Evolutionary conservation across 2,113 vertebrate species (phyloP).

Genomic region (Ochotona princeps): DNA sequence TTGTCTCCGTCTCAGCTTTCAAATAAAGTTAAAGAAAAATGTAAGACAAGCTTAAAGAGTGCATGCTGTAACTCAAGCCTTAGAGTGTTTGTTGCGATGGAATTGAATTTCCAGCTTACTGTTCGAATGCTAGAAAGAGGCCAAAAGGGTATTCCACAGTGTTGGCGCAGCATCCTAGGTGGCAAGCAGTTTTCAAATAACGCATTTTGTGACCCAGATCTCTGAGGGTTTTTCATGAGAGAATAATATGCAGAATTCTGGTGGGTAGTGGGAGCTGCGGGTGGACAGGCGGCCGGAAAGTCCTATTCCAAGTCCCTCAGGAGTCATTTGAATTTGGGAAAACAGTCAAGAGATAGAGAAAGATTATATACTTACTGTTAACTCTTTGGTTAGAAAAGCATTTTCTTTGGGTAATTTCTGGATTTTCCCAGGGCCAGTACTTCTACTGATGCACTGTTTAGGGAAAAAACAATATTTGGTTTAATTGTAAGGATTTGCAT

Average conservation of each 20-base stretch:
- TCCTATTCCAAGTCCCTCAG: background rate
- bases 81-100: too few relatives aligned
- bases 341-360: background rate
- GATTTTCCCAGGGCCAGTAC: slow-evolving; percentile 90
- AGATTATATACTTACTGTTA: slow-evolving; percentile 87
- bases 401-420: slow-evolving; percentile 88
- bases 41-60: background rate
- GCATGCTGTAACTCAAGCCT: background rate
- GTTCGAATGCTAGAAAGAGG: background rate
- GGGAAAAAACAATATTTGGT: slow-evolving; percentile 34
- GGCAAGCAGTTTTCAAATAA: background rate
- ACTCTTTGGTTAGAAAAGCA: slow-evolving; percentile 88
- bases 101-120: background rate
- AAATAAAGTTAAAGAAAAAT: background rate
- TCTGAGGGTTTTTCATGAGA: background rate
- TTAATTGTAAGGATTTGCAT: background rate
- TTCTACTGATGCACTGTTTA: slow-evolving; percentile 88
- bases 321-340: background rate
- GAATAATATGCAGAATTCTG: background rate
- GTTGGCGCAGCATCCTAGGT: background rate
- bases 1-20: too few relatives aligned
- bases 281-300: background rate
- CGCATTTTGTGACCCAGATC: background rate
- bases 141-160: too few relatives aligned
- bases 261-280: background rate